phyloP scores from a whole-genome alignment of 2,888 invertebrate species.

The Cerastis rubricosa region DNA sequence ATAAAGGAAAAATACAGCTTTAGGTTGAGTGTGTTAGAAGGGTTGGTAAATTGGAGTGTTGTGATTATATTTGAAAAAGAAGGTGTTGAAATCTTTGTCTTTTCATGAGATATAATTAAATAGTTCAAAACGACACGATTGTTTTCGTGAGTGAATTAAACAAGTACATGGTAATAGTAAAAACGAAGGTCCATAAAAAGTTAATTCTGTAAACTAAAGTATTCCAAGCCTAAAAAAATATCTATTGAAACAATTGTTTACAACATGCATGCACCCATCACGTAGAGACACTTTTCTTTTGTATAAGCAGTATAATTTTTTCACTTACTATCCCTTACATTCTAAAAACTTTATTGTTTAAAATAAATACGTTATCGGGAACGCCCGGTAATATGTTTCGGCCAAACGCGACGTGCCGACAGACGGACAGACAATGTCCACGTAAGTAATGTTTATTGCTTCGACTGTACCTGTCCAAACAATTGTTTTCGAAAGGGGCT shows the following conservation, averaged over 20 bases:
- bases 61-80: neutral
- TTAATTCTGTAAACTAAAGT: neutral
- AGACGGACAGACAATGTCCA: slow-evolving; percentile 41
- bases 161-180: neutral
- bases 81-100: neutral
- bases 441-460: slow-evolving; percentile 56
- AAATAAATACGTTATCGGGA: slow-evolving; percentile 50
- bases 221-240: neutral
- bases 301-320: slow-evolving; percentile 46
- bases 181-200: neutral
- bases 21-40: neutral
- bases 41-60: neutral
- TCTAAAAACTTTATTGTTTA: slow-evolving; percentile 56
- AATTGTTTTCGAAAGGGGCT: slow-evolving; percentile 48
- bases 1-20: slow-evolving; percentile 11
- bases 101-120: neutral
- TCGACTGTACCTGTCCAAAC: slow-evolving; percentile 60
- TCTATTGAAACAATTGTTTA: slow-evolving; percentile 35
- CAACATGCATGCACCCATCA: slow-evolving; percentile 36
- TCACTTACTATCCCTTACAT: slow-evolving; percentile 9
- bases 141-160: neutral
- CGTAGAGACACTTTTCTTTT: slow-evolving; percentile 40
- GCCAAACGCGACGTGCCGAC: slow-evolving; percentile 62
- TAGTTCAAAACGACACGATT: neutral
- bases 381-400: slow-evolving; percentile 33